Conservation (phyloP, 2,797 vertebrate species). For the Phrynocephalus forsythii region DNA sequence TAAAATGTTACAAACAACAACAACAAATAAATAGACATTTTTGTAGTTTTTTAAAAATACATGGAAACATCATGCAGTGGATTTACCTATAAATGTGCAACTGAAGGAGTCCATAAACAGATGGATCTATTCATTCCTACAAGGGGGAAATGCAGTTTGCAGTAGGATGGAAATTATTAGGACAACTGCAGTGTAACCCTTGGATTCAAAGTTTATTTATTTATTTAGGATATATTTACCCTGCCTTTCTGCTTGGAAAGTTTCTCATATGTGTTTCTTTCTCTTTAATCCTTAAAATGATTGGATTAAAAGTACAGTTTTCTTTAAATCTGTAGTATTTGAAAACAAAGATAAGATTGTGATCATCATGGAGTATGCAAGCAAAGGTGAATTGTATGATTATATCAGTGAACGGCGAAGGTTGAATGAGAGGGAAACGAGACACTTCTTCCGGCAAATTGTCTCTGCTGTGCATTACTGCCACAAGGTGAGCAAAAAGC, state of each 20-base stretch:
- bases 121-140: not conserved
- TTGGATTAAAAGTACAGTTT: slow-evolving; percentile 38
- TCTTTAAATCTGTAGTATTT: slow-evolving; percentile 85
- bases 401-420: slow-evolving; percentile 96
- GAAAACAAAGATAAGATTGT: slow-evolving; percentile 99
- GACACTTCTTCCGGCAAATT: slow-evolving; percentile 98
- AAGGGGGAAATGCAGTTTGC: not conserved
- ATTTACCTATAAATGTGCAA: not conserved
- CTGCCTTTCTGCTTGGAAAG: too few species aligned
- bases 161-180: not conserved
- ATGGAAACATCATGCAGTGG: not conserved
- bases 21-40: not conserved
- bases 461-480: slow-evolving; percentile 98
- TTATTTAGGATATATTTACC: too few species aligned
- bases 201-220: not conserved
- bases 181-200: not conserved
- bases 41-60: not conserved
- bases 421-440: slow-evolving; percentile 92
- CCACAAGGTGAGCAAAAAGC: slow-evolving; percentile 88
- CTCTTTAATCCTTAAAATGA: not conserved
- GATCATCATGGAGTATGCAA: slow-evolving; percentile 99
- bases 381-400: slow-evolving; percentile 97
- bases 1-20: not conserved
- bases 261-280: not conserved
- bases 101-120: not conserved